These are phyloP conservation scores for Dasysyrphus tricinctus DNA, from an alignment of 2,888 invertebrate genomes.

Conservation along the genomic window DNA sequence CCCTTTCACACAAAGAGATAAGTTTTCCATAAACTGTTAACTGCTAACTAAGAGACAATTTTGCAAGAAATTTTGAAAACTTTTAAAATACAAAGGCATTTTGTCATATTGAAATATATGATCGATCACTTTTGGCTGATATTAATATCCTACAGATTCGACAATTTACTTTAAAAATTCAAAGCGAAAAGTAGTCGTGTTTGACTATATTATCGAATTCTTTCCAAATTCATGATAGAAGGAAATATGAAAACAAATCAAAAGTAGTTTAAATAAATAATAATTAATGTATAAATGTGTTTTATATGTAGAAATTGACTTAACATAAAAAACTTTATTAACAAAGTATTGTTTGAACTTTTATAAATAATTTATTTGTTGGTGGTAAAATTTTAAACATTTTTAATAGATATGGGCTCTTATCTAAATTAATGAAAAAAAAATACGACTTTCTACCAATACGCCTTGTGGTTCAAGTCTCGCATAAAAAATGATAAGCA, in stretches of 20 bases:
- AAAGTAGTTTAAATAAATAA: conserved; percentile 56
- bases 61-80: too few relatives aligned
- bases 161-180: background rate
- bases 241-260: conserved; percentile 57
- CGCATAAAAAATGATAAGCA: too few relatives aligned
- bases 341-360: background rate
- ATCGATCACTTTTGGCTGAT: too few relatives aligned
- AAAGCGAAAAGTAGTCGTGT: background rate
- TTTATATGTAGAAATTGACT: conserved; percentile 62
- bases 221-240: background rate
- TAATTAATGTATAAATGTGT: conserved; percentile 48
- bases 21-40: too few relatives aligned
- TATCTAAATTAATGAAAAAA: too few relatives aligned
- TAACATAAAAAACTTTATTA: conserved; percentile 27
- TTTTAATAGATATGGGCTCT: background rate
- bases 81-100: too few relatives aligned
- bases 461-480: too few relatives aligned
- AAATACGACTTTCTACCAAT: too few relatives aligned
- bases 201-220: background rate
- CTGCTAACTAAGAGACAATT: too few relatives aligned
- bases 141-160: too few relatives aligned
- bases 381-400: background rate
- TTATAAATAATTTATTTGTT: background rate
- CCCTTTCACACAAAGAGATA: too few relatives aligned
- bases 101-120: too few relatives aligned